phyloP scores from a whole-genome alignment of 2,888 invertebrate species.

The Brachyptera putata region DNA sequence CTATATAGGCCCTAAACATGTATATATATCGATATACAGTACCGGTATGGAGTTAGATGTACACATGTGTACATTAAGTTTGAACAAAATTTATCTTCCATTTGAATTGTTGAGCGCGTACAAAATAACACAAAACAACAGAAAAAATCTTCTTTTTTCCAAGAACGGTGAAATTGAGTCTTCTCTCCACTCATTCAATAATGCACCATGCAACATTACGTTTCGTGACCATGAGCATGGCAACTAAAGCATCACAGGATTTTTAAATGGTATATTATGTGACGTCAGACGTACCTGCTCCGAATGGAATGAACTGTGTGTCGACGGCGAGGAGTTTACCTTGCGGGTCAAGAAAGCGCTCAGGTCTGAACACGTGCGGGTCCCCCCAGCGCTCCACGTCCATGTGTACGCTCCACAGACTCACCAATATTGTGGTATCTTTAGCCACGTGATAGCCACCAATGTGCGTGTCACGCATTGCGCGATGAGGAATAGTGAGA shows the following conservation, averaged over 20 bases:
- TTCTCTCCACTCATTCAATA: no score
- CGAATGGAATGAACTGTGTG: conserved; percentile 33
- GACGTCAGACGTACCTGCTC: conserved; percentile 27
- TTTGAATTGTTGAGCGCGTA: no score
- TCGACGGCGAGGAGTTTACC: conserved; percentile 28
- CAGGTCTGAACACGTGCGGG: conserved; percentile 36
- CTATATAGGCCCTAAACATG: no score
- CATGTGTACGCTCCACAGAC: conserved; percentile 35
- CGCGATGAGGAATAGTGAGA: conserved; percentile 35
- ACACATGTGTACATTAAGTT: no score
- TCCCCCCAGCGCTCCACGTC: conserved; percentile 37
- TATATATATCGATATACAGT: no score
- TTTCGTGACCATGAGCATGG: no score
- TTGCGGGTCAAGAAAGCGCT: conserved; percentile 34
- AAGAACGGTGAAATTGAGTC: no score
- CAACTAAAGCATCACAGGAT: background rate
- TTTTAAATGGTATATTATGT: background rate
- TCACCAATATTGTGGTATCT: conserved; percentile 33
- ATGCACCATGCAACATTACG: no score
- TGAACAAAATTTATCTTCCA: no score
- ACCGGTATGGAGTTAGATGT: no score
- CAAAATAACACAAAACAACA: no score
- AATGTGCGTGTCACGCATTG: conserved; percentile 32
- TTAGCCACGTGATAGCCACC: conserved; percentile 31
- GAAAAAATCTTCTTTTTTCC: no score